Percentiles rank a stretch among this genome's conserved stretches.
phyloP scores from a whole-genome alignment of 2,113 vertebrate genomes.

The Parus major region DNA sequence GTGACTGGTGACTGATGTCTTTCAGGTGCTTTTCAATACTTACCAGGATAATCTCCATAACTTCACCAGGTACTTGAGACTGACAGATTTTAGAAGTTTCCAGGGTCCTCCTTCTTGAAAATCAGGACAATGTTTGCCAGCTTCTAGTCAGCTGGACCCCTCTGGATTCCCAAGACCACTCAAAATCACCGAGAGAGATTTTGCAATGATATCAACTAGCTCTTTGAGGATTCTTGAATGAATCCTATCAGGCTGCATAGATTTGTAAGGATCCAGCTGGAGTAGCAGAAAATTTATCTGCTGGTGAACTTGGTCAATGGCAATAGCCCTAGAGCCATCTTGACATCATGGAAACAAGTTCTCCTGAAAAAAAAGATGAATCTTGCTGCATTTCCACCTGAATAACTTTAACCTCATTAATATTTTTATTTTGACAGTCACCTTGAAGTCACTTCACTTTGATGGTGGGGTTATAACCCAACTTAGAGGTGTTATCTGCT shows the following conservation, averaged over 20 bases:
- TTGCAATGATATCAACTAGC: background rate
- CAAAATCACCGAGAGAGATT: background rate
- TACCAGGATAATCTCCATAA: background rate
- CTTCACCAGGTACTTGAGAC: background rate
- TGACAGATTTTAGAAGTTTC: background rate
- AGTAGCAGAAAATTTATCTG: background rate
- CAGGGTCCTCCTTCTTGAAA: background rate
- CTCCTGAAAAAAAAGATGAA: background rate
- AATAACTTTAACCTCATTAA: background rate
- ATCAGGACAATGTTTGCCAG: background rate
- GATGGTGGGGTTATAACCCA: background rate
- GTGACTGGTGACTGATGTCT: background rate
- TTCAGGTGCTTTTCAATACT: background rate
- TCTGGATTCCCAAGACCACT: background rate
- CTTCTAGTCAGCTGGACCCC: background rate
- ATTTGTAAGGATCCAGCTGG: background rate
- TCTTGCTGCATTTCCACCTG: background rate
- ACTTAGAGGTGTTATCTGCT: fast-evolving
- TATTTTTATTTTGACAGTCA: background rate
- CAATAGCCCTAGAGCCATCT: background rate
- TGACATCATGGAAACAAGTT: background rate
- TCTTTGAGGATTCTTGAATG: background rate
- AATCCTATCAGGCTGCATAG: background rate
- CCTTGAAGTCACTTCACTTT: too few relatives aligned
- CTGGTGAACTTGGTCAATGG: background rate